phyloP scores from a whole-genome alignment of 2,113 vertebrate genomes.

The Candoia aspera region DNA sequence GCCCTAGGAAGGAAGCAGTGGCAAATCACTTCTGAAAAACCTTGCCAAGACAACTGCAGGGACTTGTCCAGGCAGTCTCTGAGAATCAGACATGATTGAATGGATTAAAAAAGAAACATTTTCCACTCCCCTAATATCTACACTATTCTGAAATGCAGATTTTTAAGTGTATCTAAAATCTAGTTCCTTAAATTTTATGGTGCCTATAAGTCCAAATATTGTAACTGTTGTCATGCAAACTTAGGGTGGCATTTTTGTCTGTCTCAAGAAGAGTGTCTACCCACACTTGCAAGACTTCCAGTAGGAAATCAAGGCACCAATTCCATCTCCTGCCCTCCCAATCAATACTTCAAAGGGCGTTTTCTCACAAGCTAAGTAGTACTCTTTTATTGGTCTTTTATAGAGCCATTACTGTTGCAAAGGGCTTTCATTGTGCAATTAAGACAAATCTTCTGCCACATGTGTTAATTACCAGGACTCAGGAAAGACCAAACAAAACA shows the following conservation, averaged over 20 bases:
- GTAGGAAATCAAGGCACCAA: neutral
- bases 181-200: neutral
- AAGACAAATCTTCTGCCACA: slow-evolving; percentile 63
- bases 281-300: neutral
- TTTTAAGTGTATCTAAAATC: neutral
- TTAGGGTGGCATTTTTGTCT: neutral
- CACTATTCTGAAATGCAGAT: neutral
- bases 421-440: slow-evolving; percentile 47
- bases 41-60: too few relatives aligned
- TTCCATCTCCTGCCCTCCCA: neutral
- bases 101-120: too few relatives aligned
- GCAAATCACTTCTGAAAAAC: too few relatives aligned
- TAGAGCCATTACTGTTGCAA: slow-evolving; percentile 23
- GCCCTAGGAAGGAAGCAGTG: too few relatives aligned
- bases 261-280: neutral
- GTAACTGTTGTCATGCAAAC: neutral
- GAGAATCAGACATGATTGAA: too few relatives aligned
- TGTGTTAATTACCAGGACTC: slow-evolving; percentile 62
- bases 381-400: slow-evolving; percentile 43
- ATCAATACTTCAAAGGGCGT: neutral
- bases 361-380: slow-evolving; percentile 29
- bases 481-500: slow-evolving; percentile 52
- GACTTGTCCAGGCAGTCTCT: too few relatives aligned
- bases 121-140: neutral
- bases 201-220: neutral